Conservation (phyloP, 2,797 vertebrate genomes). For the Sebastiscus albofasciatus region DNA sequence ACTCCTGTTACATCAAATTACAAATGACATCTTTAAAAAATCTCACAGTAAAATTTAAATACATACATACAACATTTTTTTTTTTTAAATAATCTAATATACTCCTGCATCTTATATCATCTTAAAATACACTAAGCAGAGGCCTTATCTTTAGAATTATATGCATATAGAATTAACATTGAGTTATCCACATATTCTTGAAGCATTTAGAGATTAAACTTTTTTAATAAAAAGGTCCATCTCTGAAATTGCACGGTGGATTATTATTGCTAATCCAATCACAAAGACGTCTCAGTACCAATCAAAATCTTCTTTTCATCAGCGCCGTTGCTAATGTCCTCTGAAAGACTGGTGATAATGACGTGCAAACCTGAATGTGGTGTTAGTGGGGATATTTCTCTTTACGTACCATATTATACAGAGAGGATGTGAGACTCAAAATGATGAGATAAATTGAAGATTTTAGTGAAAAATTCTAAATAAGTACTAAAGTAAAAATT, state of each 20-base stretch:
- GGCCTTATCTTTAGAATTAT: not conserved
- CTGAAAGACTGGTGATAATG: not conserved
- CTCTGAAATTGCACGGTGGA: not conserved
- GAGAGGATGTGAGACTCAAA: not conserved
- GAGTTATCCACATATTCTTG: not conserved
- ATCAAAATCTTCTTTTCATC: not conserved
- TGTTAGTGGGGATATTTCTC: not conserved
- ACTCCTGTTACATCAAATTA: not conserved
- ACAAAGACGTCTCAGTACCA: not conserved
- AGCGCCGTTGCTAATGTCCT: not conserved
- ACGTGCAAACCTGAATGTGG: not conserved
- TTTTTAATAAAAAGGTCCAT: not conserved
- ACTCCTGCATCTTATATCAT: not conserved
- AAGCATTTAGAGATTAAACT: not conserved
- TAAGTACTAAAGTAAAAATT: not conserved
- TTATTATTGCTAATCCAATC: not conserved
- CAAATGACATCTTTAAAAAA: not conserved
- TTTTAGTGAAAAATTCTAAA: not conserved
- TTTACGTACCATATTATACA: not conserved
- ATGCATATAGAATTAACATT: not conserved
- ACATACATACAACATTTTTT: not conserved
- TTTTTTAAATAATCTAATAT: not conserved
- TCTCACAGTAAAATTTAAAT: not conserved
- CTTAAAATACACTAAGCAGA: not conserved
- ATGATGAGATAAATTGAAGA: not conserved